Conservation (phyloP, 2,113 vertebrate genomes). For the Gorilla gorilla region DNA sequence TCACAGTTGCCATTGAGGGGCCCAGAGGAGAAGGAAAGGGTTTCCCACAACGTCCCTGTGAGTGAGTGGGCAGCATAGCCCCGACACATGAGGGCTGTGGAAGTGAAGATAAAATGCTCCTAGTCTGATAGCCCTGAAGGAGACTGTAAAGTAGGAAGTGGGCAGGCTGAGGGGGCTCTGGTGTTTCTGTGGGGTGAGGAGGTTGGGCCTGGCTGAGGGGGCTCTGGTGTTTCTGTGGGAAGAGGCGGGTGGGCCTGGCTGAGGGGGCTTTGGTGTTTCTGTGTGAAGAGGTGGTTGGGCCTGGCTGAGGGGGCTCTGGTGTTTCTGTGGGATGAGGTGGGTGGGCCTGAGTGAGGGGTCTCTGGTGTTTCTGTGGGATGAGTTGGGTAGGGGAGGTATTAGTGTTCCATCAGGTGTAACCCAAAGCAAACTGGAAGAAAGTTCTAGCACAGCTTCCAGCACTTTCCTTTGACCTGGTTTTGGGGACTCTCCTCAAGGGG, state of each 20-base stretch:
- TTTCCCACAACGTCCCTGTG: accelerated
- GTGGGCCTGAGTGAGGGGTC: too few species aligned
- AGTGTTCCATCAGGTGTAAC: accelerated
- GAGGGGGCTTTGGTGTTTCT: too few species aligned
- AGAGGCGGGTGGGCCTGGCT: too few species aligned
- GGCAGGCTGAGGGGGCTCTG: not conserved
- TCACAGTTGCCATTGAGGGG: accelerated
- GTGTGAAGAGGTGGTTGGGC: too few species aligned
- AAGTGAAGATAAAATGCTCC: not conserved
- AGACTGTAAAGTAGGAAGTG: accelerated
- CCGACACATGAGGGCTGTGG: accelerated
- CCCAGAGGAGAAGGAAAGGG: not conserved
- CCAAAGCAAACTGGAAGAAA: accelerated
- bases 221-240: not conserved
- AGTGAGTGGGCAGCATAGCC: accelerated
- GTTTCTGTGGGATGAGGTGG: too few species aligned
- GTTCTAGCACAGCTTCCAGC: not conserved
- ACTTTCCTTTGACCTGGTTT: too few species aligned
- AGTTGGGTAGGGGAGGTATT: not conserved
- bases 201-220: not conserved
- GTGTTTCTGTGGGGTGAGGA: not conserved
- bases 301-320: too few species aligned
- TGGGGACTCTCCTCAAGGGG: too few species aligned
- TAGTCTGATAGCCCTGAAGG: accelerated
- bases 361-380: not conserved